phyloP scores from a whole-genome alignment of 2,113 vertebrate genomes.

The Speoplatyrhinus poulsoni region DNA sequence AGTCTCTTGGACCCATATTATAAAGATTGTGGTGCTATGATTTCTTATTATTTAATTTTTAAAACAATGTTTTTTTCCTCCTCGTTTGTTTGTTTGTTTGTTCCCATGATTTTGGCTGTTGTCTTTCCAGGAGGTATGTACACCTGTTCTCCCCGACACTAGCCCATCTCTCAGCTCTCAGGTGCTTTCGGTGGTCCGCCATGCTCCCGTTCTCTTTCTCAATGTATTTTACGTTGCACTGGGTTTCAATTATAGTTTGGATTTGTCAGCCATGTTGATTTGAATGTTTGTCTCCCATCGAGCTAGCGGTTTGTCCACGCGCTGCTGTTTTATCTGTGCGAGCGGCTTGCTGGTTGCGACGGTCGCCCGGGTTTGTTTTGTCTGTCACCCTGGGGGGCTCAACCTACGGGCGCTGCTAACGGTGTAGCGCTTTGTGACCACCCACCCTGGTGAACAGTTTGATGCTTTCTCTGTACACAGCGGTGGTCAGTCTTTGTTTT shows the following conservation, averaged over 20 bases:
- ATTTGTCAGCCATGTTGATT: constrained; percentile 57
- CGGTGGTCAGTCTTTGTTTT: constrained; percentile 62
- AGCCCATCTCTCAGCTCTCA: constrained; percentile 79
- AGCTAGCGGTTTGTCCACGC: constrained; percentile 61
- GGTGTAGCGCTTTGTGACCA: constrained; percentile 57
- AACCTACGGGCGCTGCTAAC: constrained; percentile 33
- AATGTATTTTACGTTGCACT: constrained; percentile 31
- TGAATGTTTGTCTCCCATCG: constrained; percentile 57
- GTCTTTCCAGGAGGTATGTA: constrained; percentile 99
- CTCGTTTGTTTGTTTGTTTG: constrained; percentile 86
- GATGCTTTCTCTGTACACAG: constrained; percentile 63
- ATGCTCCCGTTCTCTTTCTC: constrained; percentile 67
- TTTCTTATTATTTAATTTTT: constrained; percentile 87
- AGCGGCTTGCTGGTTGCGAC: constrained; percentile 44
- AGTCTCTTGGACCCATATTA: constrained; percentile 58
- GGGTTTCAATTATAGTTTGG: constrained; percentile 40
- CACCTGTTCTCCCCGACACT: constrained; percentile 76
- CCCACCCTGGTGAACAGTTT: constrained; percentile 53
- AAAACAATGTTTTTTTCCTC: constrained; percentile 92
- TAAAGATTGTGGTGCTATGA: constrained; percentile 75
- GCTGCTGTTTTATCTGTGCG: constrained; percentile 55
- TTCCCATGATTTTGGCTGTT: constrained; percentile 97
- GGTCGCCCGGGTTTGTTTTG: constrained; percentile 45
- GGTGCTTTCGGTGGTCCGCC: constrained; percentile 83
- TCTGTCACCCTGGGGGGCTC: constrained; percentile 21